Base-by-base conservation (phyloP, 2,113 vertebrate genomes). In the Parus major region DNA sequence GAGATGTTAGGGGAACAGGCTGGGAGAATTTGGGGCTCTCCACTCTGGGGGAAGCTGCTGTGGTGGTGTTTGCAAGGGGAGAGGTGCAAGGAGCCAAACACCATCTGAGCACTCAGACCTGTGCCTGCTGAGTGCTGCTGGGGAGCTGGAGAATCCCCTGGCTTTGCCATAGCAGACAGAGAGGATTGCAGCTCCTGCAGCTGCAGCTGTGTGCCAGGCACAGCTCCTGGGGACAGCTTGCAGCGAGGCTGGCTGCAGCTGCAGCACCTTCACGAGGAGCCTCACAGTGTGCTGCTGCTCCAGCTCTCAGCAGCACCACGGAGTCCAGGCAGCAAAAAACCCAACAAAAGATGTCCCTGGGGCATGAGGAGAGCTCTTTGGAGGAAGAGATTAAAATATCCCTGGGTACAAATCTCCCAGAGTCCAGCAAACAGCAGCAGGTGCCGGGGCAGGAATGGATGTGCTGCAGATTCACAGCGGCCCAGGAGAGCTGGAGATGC, bases 151-250 rank as follows among this genome's bases (percentile, higher is more conserved):
- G 66, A 60, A 57, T 49, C 8, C 50, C 49, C 64, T 1, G 3
- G 28, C 65, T 66, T 65, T 33, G 7, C 59, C 50, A 10, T 4
- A 6, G 12, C 19, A 21, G 19, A 83, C 49, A 4, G 23, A 82
- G 78, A 35, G 72, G 80, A 88, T 4, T 66, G 73, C 73, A 83
- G 75, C 84, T 91, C 49, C 19, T 21, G 44, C 76, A n/a, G 90
- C 82, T 84, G 69, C 81, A 41, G 80, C 64, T 14, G 80, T 66
- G 86, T 88, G 88, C 42, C 79, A 80, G 83, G 92, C 76, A 83
- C 53, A 29, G 59, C 41, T 5, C 14, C n/a, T 11, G 42, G n/a
- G 78, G 59, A 36, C 39, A 12, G 2, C 2, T 0, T 57, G 53
- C 56, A 77, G 71, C 36, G 13, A 10, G 75, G 64, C 12, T 3